Evolutionary conservation across 2,113 vertebrate genomes (phyloP).

Genomic region (Corydoras sp.): DNA sequence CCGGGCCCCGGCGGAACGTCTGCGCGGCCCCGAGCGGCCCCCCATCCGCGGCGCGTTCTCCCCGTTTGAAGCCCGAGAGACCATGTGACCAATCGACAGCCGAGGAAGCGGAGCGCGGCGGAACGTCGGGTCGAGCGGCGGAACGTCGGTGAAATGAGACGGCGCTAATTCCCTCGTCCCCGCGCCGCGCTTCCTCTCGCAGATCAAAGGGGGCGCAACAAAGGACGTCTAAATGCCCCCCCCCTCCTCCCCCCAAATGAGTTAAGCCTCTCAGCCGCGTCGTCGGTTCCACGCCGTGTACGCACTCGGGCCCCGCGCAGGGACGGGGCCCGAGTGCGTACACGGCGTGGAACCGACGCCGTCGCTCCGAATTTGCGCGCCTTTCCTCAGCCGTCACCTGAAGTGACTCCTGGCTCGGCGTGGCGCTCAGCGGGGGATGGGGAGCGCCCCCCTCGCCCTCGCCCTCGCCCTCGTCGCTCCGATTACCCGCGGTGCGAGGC

Average conservation of each 20-base stretch:
- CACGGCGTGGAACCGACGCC: constrained; percentile 50
- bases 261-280: constrained; percentile 72
- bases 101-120: neutral
- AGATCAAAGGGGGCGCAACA: constrained; percentile 69
- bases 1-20: too few species aligned
- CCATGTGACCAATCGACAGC: too few species aligned
- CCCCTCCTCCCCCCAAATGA: constrained; percentile 68
- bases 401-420: constrained; percentile 35
- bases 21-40: too few species aligned
- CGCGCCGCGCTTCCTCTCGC: constrained; percentile 50
- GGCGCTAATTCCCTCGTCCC: constrained; percentile 60
- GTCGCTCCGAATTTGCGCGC: constrained; percentile 56
- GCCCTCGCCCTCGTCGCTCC: constrained; percentile 47
- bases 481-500: constrained; percentile 45
- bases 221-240: constrained; percentile 62
- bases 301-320: constrained; percentile 38
- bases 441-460: constrained; percentile 14
- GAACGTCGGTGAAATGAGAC: constrained; percentile 44
- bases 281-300: constrained; percentile 60
- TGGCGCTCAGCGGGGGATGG: constrained; percentile 27
- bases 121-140: constrained; percentile 29
- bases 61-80: too few species aligned
- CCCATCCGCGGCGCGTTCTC: too few species aligned
- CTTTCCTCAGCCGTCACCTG: constrained; percentile 38
- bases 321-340: constrained; percentile 41